Evolutionary conservation across 2,888 invertebrate species (phyloP), one percentile per base, ranked within the genome.

Genomic region (Oscheius myriophilus): DNA sequence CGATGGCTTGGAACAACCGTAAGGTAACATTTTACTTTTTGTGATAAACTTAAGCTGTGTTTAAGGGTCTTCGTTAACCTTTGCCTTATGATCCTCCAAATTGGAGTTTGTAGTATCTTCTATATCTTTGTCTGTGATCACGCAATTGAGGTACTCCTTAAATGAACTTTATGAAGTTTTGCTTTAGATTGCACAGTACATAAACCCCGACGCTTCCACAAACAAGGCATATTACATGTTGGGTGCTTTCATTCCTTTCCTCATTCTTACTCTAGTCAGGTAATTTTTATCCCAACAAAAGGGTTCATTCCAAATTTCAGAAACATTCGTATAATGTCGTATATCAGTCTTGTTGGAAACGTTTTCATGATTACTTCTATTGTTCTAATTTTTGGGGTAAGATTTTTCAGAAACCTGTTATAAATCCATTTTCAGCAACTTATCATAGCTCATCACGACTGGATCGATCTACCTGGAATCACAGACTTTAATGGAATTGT

Each of bases 101-200:
- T 86, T 12, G 85, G 85, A n/a, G 78, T 85, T 14, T 85, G 85
- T 70, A 78, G 78, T 55, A 81, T 84, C 23, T 82, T 75, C 67
- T 82, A 77, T 61, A 83, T 84, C 52, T 84, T 84, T 61, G 77
- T 84, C 9, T 74, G 73, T 2, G 76, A 77, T 25, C 84, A 83
- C 66, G 57, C 76, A 18, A 77, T 79, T 57, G 84, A 84, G 70
- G 81, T 82, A 46, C 18, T 7, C n/a, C 9, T 25, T 26, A n/a
- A n/a, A 23, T 33, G 2, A 41, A 21, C 9, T 18, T 45, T 42
- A 21, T 46, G 14, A 46, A 9, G 9, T 6, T n/a, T 42, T 25
- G 0, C n/a, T 41, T 33, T 46, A 66, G 66, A 41, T 58, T 26
- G 61, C 61, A 14, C 61, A 67, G 53, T 51, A 51, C 46, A 49